Conservation (phyloP, 1,140 invertebrate genomes). For the Habropoda laboriosa region DNA sequence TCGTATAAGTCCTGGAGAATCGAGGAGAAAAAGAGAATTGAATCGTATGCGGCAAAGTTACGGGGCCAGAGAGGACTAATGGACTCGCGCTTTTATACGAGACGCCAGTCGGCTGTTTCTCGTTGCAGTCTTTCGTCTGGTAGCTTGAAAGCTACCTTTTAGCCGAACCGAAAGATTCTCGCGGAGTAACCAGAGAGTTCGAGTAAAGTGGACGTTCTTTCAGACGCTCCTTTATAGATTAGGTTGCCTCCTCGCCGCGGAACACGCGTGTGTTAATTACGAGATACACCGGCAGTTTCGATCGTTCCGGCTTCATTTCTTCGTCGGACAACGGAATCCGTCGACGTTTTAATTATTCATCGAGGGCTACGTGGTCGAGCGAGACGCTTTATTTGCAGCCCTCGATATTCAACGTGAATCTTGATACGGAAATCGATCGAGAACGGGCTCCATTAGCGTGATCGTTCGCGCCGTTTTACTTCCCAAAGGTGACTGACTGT, state of each 20-base stretch:
- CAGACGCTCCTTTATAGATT: not conserved
- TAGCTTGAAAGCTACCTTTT: slow-evolving; percentile 31
- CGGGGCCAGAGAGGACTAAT: slow-evolving; percentile 12
- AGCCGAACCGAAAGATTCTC: not conserved
- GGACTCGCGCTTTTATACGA: slow-evolving; percentile 31
- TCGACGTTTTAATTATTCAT: slow-evolving; percentile 25
- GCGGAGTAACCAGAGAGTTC: too few relatives aligned
- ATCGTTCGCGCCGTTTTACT: not conserved
- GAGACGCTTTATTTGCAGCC: not conserved
- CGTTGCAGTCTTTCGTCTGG: not conserved
- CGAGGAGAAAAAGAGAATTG: slow-evolving; percentile 7
- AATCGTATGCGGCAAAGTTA: slow-evolving; percentile 12
- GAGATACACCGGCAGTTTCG: too few relatives aligned
- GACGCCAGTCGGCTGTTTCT: not conserved
- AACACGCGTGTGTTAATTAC: too few relatives aligned
- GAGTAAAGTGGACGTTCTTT: not conserved
- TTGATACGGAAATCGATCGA: slow-evolving; percentile 24
- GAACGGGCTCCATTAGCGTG: not conserved
- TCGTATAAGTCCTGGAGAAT: not conserved
- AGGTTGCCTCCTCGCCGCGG: not conserved
- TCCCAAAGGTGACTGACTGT: too few relatives aligned
- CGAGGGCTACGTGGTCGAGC: not conserved
- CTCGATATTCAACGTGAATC: not conserved
- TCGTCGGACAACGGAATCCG: too few relatives aligned
- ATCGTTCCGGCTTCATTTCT: not conserved